Evolutionary conservation across 2,888 invertebrate species (phyloP), one percentile per base, ranked within the genome.

Genomic region (Osmoderma eremita): DNA sequence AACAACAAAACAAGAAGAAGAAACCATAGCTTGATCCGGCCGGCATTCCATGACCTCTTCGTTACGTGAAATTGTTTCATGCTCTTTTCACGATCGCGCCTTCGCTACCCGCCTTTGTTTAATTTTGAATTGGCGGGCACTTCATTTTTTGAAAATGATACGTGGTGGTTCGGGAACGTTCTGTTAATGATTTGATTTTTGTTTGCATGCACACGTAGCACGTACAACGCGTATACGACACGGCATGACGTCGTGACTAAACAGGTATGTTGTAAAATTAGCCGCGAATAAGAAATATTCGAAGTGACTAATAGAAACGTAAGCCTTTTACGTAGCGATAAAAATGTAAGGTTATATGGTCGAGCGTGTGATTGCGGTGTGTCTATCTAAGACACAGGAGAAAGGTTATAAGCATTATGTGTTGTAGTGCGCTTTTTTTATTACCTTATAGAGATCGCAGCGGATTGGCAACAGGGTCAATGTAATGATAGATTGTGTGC

Each of bases 381-480:
- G 13, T 56, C 45, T 45, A 45, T 45, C 48, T 48, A 48, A 45
- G 15, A 61, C 22, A 17, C 38, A 45, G 58, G 58, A 61, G 58
- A 65, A 56, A 65, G 65, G 54, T 63, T 67, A 67, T 39, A 41
- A 45, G 54, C 54, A 45, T 51, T 63, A 30, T 30, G 58, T 51
- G 65, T 41, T 56, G 48, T 65, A 30, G 22, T 30, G 30, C 30
- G 30, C 30, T 45, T 61, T 45, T 56, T 61, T 61, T 61, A 62
- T 67, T 67, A 67, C 67, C 67, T 67, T 67, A 51, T 65, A 64
- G 22, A 65, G 63, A 50, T 67, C 56, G 56, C 36, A 58, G 39
- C 58, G 48, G 24, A 50, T 50, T 56, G 58, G 65, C 62, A 61
- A 48, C 45, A 50, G 62, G 66, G 62, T 67, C 66, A 67, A 67